phyloP scores from a whole-genome alignment of 2,888 invertebrate species.

The Macrostomum cliftonense region DNA sequence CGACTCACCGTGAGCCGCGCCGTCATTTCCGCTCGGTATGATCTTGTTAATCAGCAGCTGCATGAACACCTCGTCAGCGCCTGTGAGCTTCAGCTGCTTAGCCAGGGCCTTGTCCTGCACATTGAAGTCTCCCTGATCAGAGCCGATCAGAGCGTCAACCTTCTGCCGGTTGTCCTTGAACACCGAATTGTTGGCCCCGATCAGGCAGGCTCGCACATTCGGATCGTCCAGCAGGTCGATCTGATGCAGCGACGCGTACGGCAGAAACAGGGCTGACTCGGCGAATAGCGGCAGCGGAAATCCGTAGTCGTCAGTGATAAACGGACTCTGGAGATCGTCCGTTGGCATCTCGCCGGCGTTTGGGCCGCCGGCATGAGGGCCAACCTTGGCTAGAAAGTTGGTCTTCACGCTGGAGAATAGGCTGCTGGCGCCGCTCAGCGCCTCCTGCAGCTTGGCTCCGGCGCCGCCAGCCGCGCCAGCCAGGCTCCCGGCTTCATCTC shows the following conservation, averaged over 20 bases:
- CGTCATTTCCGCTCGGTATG: too few relatives aligned
- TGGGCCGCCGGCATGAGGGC: background rate
- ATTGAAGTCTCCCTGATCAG: constrained; percentile 66
- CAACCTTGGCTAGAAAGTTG: background rate
- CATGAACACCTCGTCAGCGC: constrained; percentile 77
- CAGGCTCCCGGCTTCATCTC: background rate
- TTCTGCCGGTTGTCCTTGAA: constrained; percentile 82
- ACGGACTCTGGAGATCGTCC: constrained; percentile 1
- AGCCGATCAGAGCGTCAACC: constrained; percentile 74
- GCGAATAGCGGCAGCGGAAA: constrained; percentile 69
- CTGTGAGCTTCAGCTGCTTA: constrained; percentile 64
- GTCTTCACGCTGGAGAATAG: constrained; percentile 1
- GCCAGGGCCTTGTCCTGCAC: constrained; percentile 58
- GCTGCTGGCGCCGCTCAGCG: background rate
- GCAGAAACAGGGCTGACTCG: constrained; percentile 78
- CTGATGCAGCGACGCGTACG: constrained; percentile 81
- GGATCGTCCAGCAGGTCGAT: constrained; percentile 72
- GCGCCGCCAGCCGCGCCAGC: background rate
- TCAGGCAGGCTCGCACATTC: constrained; percentile 54
- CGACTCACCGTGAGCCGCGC: too few relatives aligned
- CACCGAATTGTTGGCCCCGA: constrained; percentile 93
- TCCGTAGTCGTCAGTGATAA: constrained; percentile 50
- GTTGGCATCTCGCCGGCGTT: background rate
- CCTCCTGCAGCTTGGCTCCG: background rate
- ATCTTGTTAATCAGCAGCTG: too few relatives aligned